Conservation (phyloP, 1,140 invertebrate genomes). For the Hypothenemus hampei region DNA sequence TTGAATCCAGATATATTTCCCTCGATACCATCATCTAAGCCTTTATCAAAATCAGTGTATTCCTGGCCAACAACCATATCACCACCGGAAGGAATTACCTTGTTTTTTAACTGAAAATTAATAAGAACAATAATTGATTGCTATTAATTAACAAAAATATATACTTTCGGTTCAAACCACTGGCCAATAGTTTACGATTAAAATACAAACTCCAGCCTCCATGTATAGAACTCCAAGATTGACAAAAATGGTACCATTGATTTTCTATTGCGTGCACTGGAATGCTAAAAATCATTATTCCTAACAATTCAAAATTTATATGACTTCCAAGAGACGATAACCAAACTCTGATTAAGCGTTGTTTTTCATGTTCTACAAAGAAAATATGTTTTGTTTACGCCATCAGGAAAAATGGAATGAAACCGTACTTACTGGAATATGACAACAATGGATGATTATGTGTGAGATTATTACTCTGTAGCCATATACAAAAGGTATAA, state of each 20-base stretch:
- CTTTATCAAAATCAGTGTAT: constrained; percentile 59
- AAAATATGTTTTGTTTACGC: no score
- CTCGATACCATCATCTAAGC: constrained; percentile 59
- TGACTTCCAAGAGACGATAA: constrained; percentile 52
- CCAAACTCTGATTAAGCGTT: constrained; percentile 57
- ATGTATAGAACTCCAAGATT: constrained; percentile 56
- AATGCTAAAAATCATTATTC: constrained; percentile 47
- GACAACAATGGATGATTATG: constrained; percentile 60
- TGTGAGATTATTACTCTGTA: constrained; percentile 54
- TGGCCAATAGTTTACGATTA: constrained; percentile 49
- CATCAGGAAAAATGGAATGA: no score
- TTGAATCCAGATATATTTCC: constrained; percentile 64
- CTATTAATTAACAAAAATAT: constrained; percentile 2
- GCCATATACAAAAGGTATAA: constrained; percentile 64
- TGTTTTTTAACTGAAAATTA: constrained; percentile 37
- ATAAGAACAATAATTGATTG: background rate
- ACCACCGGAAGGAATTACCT: constrained; percentile 53
- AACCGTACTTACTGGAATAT: constrained; percentile 61
- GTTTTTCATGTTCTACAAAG: constrained; percentile 52
- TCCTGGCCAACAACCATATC: constrained; percentile 64
- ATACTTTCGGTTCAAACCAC: constrained; percentile 50
- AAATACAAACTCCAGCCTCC: constrained; percentile 58
- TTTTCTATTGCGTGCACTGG: constrained; percentile 49
- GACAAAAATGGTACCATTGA: constrained; percentile 61
- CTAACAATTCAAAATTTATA: constrained; percentile 55